Evolutionary conservation across 35 echinoderm and acorn worm species (phyloP), one percentile per base, ranked within the genome.

Genomic region (Hemicentrotus pulcherrimus): DNA sequence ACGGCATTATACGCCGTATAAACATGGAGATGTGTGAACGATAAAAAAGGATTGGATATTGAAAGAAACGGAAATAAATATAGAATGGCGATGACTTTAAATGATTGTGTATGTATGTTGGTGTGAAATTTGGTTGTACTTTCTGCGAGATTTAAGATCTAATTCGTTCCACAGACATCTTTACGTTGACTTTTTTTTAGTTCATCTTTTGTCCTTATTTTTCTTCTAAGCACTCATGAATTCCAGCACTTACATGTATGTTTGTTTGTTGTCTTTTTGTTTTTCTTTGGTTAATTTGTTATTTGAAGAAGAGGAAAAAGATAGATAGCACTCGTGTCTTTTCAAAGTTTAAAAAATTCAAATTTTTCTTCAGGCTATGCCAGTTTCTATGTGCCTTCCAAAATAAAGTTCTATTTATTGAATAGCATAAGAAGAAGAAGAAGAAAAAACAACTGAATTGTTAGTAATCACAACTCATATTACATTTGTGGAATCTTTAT

Each of bases 351-450:
- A n/a, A 70, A 19, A 70, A n/a, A 90, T 18, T 15, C 12, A 33
- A 31, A 16, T 58, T 93, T 55, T 22, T 50, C 88, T 90, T 93
- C 91, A 46, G 91, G 91, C n/a, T 47, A 93, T 48, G 91, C 91
- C 91, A 93, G 91, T 93, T 90, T 58, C 91, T 93, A 93, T 58
- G 91, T 93, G 91, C 91, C 91, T 93, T 93, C 91, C 91, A 93
- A 93, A 47, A 93, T 50, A 93, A 48, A 31, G 45, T 93, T 58
- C 32, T 90, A 93, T 93, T 93, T 93, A 93, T 93, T 93, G 48
- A 93, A 55, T 47, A 93, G 88, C 88, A 45, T 90, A 90, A 90
- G 46, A 55, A 55, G 50, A 55, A 55, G 50, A 41, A 41, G 52
- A 59, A 59, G 16, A 71, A 19, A 78, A 78, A 78, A 28, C 0